Conservation (phyloP, 1,140 invertebrate species). For the Lycorma delicatula region DNA sequence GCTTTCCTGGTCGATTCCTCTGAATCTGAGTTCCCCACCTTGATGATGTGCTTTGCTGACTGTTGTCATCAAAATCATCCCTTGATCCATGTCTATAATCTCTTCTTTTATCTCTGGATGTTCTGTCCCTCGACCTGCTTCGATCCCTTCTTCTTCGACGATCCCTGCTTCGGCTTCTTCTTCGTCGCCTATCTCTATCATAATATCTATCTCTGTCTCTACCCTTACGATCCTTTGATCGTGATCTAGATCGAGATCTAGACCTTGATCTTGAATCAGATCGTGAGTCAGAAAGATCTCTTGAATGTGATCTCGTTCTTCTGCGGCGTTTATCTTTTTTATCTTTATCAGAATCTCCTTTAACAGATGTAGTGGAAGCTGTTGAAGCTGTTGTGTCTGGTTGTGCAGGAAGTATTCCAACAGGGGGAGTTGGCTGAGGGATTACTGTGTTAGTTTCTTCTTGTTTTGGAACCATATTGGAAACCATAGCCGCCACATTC, state of each 20-base stretch:
- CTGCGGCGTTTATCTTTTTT: constrained; percentile 11
- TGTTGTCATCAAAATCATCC: no score
- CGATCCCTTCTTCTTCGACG: constrained; percentile 29
- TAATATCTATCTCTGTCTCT: constrained; percentile 39
- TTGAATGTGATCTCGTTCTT: constrained; percentile 32
- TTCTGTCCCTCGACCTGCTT: constrained; percentile 33
- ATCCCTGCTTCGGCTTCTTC: constrained; percentile 40
- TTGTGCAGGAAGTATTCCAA: background rate
- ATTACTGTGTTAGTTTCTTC: background rate
- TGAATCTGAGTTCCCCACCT: no score
- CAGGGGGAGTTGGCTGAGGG: background rate
- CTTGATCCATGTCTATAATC: no score
- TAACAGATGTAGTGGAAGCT: background rate
- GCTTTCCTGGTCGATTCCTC: no score
- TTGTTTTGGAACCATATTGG: no score
- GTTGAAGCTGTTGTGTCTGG: background rate
- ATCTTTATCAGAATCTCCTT: background rate
- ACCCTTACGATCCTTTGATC: constrained; percentile 37
- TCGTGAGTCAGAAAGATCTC: constrained; percentile 39
- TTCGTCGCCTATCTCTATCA: constrained; percentile 40
- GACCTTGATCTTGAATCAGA: constrained; percentile 22
- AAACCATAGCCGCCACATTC: no score
- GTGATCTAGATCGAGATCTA: constrained; percentile 37
- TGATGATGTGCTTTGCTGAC: no score
- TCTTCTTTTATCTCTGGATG: constrained; percentile 25